These are phyloP conservation scores for Dipodomys ordii DNA, from an alignment of 2,113 vertebrate species.

Conservation along the genomic window DNA sequence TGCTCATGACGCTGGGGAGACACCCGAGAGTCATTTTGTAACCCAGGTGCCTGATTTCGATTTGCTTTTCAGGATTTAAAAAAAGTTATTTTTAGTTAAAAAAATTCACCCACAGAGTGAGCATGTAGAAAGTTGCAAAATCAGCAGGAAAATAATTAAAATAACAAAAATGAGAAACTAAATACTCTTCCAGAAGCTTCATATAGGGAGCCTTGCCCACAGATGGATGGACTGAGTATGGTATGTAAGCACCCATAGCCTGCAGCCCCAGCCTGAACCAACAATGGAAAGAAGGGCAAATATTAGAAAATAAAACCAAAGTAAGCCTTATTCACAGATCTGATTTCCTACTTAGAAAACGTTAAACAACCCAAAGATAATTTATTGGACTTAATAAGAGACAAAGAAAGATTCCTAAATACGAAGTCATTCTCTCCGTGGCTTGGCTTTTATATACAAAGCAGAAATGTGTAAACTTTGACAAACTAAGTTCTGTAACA, in stretches of 20 bases:
- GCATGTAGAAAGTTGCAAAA: neutral
- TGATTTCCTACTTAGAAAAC: neutral
- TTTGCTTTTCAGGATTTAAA: neutral
- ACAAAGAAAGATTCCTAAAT: slow-evolving; percentile 15
- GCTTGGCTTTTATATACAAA: neutral
- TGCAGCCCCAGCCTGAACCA: too few relatives aligned
- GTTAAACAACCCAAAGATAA: neutral
- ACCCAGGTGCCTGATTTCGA: neutral
- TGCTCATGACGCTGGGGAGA: neutral
- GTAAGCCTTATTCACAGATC: neutral
- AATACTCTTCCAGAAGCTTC: neutral
- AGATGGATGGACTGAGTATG: neutral
- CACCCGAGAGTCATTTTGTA: neutral
- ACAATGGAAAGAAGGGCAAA: neutral
- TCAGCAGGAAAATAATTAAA: neutral
- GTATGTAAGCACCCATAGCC: neutral
- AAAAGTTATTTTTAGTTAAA: too few relatives aligned
- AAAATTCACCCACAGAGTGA: too few relatives aligned
- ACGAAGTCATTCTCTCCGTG: neutral
- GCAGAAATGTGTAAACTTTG: neutral
- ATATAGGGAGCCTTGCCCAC: neutral
- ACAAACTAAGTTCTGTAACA: neutral
- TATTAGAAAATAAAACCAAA: neutral
- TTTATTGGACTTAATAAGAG: neutral
- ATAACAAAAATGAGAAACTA: neutral